A percentile compares a stretch with the other conserved stretches of the same genome.
Evolutionary conservation across 2,888 invertebrate genomes (phyloP).

Genomic region (Shargacucullia verbasci): DNA sequence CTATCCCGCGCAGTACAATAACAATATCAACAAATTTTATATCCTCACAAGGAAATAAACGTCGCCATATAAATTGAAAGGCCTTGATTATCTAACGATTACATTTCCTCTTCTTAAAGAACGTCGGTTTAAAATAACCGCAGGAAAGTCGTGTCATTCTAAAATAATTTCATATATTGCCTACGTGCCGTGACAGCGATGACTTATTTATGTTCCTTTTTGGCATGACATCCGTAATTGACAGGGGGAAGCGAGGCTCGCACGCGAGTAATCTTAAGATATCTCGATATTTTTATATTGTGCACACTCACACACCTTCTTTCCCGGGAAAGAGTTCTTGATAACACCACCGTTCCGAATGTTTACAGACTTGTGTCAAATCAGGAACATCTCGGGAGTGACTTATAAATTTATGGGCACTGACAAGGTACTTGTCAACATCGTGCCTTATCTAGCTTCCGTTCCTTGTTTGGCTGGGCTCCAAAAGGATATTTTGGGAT

Average conservation of each 20-base stretch:
- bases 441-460: conserved; percentile 13
- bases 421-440: conserved; percentile 3
- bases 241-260: conserved; percentile 42
- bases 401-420: conserved; percentile 10
- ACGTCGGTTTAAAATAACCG: conserved; percentile 2
- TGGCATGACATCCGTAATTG: conserved; percentile 57
- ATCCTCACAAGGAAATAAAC: conserved; percentile 21
- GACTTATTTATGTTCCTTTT: conserved; percentile 51
- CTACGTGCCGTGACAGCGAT: conserved; percentile 17
- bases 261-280: conserved; percentile 27
- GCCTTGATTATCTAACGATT: conserved; percentile 21
- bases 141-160: conserved; percentile 7
- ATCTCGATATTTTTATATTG: conserved; percentile 18
- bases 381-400: conserved; percentile 7
- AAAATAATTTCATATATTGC: conserved; percentile 31
- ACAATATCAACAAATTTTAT: conserved; percentile 24
- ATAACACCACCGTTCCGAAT: conserved; percentile 2
- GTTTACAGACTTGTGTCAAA: conserved; percentile 14
- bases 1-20: neutral
- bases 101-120: conserved; percentile 8
- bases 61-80: neutral
- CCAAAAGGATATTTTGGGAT: neutral
- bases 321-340: conserved; percentile 1
- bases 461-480: conserved; percentile 4
- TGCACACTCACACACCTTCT: neutral